Evolutionary conservation across 2,797 vertebrate species (phyloP).

Genomic region (Lindbergichthys nudifrons): DNA sequence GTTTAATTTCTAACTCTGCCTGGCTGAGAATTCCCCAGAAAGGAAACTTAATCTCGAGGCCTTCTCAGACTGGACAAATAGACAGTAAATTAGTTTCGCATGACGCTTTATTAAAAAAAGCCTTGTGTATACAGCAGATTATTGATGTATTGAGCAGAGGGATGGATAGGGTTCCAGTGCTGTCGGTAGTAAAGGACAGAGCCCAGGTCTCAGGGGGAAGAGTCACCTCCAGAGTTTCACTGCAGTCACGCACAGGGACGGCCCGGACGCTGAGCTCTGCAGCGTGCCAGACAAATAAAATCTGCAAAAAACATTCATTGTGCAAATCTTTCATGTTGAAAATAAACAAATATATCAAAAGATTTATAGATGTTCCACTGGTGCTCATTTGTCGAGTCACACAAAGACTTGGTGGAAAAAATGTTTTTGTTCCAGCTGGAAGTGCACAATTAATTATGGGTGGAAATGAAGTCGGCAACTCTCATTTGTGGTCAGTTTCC

Average conservation of each 20-base stretch:
- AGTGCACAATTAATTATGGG: conserved; percentile 46
- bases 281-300: conserved; percentile 23
- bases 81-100: conserved; percentile 86
- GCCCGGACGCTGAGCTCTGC: not conserved
- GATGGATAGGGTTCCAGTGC: conserved; percentile 75
- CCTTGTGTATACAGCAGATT: conserved; percentile 79
- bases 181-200: conserved; percentile 53
- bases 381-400: conserved; percentile 27
- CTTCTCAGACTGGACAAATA: conserved; percentile 84
- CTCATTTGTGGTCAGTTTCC: conserved; percentile 42
- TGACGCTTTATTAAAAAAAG: conserved; percentile 82
- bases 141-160: conserved; percentile 76
- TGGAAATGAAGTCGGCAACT: conserved; percentile 58
- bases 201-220: conserved; percentile 56
- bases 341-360: conserved; percentile 36
- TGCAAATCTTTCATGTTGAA: conserved; percentile 34
- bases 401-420: conserved; percentile 1
- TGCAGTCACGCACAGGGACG: conserved; percentile 49
- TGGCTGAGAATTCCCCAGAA: conserved; percentile 80
- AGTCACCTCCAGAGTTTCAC: conserved; percentile 58
- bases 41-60: conserved; percentile 82
- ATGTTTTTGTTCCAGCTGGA: conserved; percentile 31
- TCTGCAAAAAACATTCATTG: not conserved
- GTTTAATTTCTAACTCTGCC: conserved; percentile 74
- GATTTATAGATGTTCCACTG: conserved; percentile 31